Evolutionary conservation across 2,797 vertebrate species (phyloP).

Genomic region (Margarornis squamiger): DNA sequence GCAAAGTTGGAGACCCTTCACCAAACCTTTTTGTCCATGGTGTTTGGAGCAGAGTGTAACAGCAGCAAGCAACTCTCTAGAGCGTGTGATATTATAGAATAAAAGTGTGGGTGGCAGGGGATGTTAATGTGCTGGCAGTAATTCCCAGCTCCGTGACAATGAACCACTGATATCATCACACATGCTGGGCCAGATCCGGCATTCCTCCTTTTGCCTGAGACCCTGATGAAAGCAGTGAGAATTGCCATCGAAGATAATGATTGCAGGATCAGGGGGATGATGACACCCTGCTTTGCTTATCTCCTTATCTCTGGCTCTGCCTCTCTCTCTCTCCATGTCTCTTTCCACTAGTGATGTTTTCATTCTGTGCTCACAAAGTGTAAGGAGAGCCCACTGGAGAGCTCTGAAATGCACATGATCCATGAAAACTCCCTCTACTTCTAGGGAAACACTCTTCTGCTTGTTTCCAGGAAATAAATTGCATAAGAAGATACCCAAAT

Average conservation of each 20-base stretch:
- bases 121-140: slow-evolving; percentile 5
- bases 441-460: not conserved
- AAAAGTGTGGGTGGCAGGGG: slow-evolving; percentile 34
- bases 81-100: not conserved
- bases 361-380: not conserved
- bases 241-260: not conserved
- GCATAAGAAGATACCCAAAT: not conserved
- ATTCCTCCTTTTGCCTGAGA: slow-evolving; percentile 19
- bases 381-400: not conserved
- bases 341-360: not conserved
- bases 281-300: slow-evolving; percentile 26
- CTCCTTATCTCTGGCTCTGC: not conserved
- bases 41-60: not conserved
- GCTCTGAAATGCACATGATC: not conserved
- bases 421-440: not conserved
- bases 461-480: not conserved
- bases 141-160: slow-evolving; percentile 48
- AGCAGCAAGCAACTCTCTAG: not conserved
- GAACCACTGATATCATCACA: slow-evolving; percentile 38
- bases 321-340: not conserved
- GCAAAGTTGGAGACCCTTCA: not conserved
- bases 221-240: slow-evolving; percentile 43
- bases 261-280: not conserved
- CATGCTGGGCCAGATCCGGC: not conserved
- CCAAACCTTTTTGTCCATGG: not conserved